Base-by-base conservation (phyloP, 2,797 vertebrate genomes). In the Acestrorhynchus altus region DNA sequence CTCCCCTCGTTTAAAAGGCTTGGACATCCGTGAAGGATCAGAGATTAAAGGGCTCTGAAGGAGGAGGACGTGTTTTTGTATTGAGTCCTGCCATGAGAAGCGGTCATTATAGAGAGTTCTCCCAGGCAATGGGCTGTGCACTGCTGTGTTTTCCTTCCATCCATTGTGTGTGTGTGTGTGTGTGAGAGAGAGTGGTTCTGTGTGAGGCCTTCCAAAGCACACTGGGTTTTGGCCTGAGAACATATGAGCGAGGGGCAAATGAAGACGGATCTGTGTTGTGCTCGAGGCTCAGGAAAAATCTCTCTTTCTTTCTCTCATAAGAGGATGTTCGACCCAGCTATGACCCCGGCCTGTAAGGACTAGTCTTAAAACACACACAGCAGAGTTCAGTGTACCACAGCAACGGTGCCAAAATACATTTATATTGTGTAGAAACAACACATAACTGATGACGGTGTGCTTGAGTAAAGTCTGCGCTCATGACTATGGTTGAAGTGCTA, bases 61-160 rank as follows among this genome's bases (percentile, higher is more conserved):
- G 8, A 44, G 7, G 63, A 65, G 63, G 13, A 4, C 22, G n/a
- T 44, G 40, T 65, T 46, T 57, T 61, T 65, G 40, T 44, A 24
- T 46, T 26, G 63, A 46, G 39, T 65, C 40, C 40, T 65, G 63
- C 63, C 63, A 65, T 65, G 63, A 65, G 63, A 65, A 65, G 42
- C 63, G 20, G 63, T 65, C 63, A 65, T 65, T 65, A 65, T 65
- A 35, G 42, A 65, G 63, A 65, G 42, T 24, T 65, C 63, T 65
- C 63, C 39, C 63, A 26, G 63, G 63, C 63, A 65, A 65, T 65
- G 63, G 46, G 39, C 63, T 65, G 63, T 44, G 42, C 63, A 65
- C 63, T 65, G 63, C 63, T 44, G 63, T 74, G 42, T 74, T 65
- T 63, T 52, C 44, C 69, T 42, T 74, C 46, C 15, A 9, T 63